phyloP scores from a whole-genome alignment of 2,888 invertebrate species.

The Pristionchus maxplancki region DNA sequence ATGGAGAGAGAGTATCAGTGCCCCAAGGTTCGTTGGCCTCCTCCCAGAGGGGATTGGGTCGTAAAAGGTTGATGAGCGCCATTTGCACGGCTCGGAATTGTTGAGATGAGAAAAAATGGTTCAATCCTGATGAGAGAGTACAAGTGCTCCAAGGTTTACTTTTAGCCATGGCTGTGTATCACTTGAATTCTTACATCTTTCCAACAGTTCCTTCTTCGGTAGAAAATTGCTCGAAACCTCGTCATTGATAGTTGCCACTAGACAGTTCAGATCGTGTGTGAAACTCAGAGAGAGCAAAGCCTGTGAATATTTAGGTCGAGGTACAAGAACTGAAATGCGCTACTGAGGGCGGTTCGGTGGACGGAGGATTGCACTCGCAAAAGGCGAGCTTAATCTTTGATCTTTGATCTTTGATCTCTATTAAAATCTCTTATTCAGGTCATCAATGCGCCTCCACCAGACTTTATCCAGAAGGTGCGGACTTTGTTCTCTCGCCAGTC shows the following conservation, averaged over 20 bases:
- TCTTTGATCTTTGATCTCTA: constrained; percentile 25
- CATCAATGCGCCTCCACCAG: constrained; percentile 21
- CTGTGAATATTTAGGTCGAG: constrained; percentile 55
- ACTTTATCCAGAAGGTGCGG: background rate
- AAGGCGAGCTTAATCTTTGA: constrained; percentile 49
- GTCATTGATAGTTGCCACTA: no score
- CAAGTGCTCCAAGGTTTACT: constrained; percentile 59
- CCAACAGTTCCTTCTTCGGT: no score
- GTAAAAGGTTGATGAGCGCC: no score
- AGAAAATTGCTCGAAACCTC: no score
- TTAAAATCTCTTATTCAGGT: no score
- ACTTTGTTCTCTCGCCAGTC: background rate
- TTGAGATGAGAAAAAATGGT: no score
- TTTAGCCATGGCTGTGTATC: background rate
- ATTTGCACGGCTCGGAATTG: no score
- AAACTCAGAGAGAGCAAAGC: no score
- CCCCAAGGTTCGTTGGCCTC: constrained; percentile 55
- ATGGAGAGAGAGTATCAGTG: constrained; percentile 60
- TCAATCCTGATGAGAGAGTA: constrained; percentile 45
- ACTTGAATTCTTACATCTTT: no score
- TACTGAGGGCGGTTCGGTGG: constrained; percentile 47
- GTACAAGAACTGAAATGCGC: constrained; percentile 69
- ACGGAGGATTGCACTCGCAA: constrained; percentile 58
- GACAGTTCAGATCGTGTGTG: no score
- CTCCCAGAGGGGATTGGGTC: constrained; percentile 46